Evolutionary conservation across 92 coral and sea anemone species (phyloP).

Genomic region (Zoanthus sansibaricus): DNA sequence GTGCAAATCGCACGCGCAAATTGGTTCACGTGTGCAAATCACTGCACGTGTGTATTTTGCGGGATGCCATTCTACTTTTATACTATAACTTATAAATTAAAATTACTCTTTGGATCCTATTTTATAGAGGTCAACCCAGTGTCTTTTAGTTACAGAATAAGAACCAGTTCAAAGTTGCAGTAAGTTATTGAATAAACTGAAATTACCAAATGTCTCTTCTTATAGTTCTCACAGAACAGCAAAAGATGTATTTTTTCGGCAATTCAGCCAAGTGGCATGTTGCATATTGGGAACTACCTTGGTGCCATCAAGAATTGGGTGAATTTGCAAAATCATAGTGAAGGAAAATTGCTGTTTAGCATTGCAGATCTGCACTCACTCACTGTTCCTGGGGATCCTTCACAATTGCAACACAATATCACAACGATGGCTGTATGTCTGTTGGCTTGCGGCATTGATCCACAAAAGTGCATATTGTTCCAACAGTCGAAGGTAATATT

Average conservation of each 20-base stretch:
- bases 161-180: too few relatives aligned
- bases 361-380: constrained; percentile 85
- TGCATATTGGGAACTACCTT: constrained; percentile 90
- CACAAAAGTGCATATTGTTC: constrained; percentile 75
- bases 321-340: constrained; percentile 60
- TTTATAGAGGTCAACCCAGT: too few relatives aligned
- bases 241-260: constrained; percentile 72
- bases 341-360: constrained; percentile 65
- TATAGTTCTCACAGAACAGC: constrained; percentile 33
- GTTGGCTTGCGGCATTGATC: constrained; percentile 88
- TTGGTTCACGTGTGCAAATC: too few relatives aligned
- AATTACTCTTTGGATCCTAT: too few relatives aligned
- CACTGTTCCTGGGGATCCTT: constrained; percentile 75
- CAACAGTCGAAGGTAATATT: constrained; percentile 81
- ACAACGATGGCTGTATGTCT: constrained; percentile 69
- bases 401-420: constrained; percentile 60
- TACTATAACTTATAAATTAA: too few relatives aligned
- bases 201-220: too few relatives aligned
- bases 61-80: too few relatives aligned
- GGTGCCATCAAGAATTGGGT: constrained; percentile 88
- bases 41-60: too few relatives aligned
- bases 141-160: too few relatives aligned
- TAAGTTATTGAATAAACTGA: too few relatives aligned
- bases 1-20: too few relatives aligned
- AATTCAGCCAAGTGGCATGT: constrained; percentile 87